Evolutionary conservation across 2,888 invertebrate genomes (phyloP), one percentile per base, ranked within the genome.

Genomic region (Agrotis segetum): DNA sequence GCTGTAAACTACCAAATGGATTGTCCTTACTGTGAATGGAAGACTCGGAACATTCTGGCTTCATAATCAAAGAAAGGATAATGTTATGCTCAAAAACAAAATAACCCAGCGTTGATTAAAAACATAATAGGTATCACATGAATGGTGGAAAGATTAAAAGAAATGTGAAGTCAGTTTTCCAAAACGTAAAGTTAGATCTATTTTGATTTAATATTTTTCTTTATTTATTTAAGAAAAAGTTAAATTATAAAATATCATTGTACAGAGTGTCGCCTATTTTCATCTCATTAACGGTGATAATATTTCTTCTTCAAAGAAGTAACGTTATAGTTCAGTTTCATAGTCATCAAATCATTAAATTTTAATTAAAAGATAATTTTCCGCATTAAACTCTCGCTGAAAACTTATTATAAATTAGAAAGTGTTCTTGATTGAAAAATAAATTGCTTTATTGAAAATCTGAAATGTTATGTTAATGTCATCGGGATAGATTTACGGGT

Each of bases 391-490:
- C 56, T 14, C 13, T 47, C 11, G n/a, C 55, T 72, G 55, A 62
- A 72, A 73, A 65, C 52, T 44, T 50, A 65, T 58, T 58, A 67
- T 21, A 21, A 70, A 61, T 60, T 52, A 68, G 68, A 81, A 77
- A 80, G 68, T 62, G 34, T 19, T 14, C 34, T 19, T 34, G n/a
- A 34, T 34, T 56, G 13, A 29, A 5, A 55, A 56, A 56, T 34
- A 34, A 34, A 34, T 56, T 56, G 52, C 21, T 24, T 68, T 77
- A 64, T 46, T 63, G 46, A 63, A 63, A 55, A 58, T 58, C 53
- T 55, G 9, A 60, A 65, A 19, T 44, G 13, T n/a, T 21, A 49
- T 7, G 49, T 66, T 52, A 61, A 53, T 62, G 44, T 56, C 34
- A 44, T 3, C 40, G 50, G 16, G 11, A 46, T 17, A 40, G 24